A percentile compares a stretch with the other conserved stretches of the same genome.
phyloP scores from a whole-genome alignment of 2,797 vertebrate species.

The Hydrocynus forskahlii region DNA sequence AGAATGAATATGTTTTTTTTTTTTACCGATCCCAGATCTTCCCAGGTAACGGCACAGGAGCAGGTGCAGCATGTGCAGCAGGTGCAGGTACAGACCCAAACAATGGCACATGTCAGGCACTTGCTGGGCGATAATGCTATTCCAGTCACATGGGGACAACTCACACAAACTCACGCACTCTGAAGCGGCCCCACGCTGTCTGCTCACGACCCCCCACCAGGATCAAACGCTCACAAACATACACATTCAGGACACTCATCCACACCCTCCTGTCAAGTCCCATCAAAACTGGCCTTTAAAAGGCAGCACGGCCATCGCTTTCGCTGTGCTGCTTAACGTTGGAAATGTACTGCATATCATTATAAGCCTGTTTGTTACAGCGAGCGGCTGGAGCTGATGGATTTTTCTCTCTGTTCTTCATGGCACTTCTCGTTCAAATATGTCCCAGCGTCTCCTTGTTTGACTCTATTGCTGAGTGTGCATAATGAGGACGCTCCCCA shows the following conservation, averaged over 20 bases:
- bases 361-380: not conserved
- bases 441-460: slow-evolving; percentile 1
- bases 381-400: slow-evolving; percentile 18
- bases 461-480: slow-evolving; percentile 25
- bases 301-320: not conserved
- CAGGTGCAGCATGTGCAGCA: not conserved
- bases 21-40: not conserved
- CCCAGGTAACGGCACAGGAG: not conserved
- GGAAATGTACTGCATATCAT: slow-evolving; percentile 1
- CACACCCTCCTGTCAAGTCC: slow-evolving; percentile 37
- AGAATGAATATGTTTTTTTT: not conserved
- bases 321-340: not conserved
- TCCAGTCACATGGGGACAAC: slow-evolving; percentile 49
- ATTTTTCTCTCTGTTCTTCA: slow-evolving; percentile 29
- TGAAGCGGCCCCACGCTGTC: slow-evolving; percentile 27
- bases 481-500: slow-evolving; percentile 10
- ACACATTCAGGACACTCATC: slow-evolving; percentile 8
- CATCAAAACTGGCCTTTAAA: slow-evolving; percentile 46
- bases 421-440: slow-evolving; percentile 29
- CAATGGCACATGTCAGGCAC: slow-evolving; percentile 18
- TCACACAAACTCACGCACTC: slow-evolving; percentile 15
- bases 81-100: slow-evolving; percentile 18
- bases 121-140: slow-evolving; percentile 35
- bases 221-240: slow-evolving; percentile 46
- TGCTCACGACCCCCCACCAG: slow-evolving; percentile 34